These are phyloP conservation scores for Chalcosyrphus nemorum DNA, from an alignment of 2,888 invertebrate species.

Conservation along the genomic window DNA sequence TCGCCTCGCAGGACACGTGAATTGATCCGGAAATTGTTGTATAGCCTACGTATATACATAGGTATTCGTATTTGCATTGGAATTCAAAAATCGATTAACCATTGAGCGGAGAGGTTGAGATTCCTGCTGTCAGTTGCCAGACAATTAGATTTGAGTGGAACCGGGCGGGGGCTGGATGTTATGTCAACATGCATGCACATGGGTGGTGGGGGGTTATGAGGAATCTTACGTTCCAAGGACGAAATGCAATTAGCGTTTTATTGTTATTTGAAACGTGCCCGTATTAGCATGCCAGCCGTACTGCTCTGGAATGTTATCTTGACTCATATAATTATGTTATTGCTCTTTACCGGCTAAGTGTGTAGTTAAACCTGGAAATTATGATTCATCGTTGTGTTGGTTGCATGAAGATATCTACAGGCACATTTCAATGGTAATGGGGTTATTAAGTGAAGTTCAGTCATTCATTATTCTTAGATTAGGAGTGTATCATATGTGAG, in stretches of 20 bases:
- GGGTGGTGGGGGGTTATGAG: not conserved
- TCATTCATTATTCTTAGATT: constrained; percentile 18
- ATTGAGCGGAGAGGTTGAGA: constrained; percentile 28
- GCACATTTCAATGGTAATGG: constrained; percentile 13
- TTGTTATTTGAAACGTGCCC: constrained; percentile 70
- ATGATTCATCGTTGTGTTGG: constrained; percentile 19
- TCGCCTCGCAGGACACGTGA: not conserved
- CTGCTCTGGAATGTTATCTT: constrained; percentile 23
- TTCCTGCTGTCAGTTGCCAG: constrained; percentile 47
- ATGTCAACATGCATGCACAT: not conserved
- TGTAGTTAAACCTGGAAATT: constrained; percentile 20
- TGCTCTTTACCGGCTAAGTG: constrained; percentile 3
- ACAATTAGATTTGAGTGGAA: constrained; percentile 59
- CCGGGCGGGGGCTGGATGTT: not conserved
- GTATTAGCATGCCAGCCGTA: constrained; percentile 55
- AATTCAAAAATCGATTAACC: constrained; percentile 55
- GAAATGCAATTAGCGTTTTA: constrained; percentile 70
- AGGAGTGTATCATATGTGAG: not conserved
- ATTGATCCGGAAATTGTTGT: constrained; percentile 49
- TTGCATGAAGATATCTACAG: not conserved
- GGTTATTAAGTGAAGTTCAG: constrained; percentile 9
- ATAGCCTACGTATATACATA: constrained; percentile 37
- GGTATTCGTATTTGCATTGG: constrained; percentile 43
- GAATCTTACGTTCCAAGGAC: constrained; percentile 57
- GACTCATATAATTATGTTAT: constrained; percentile 18